Base-by-base conservation (phyloP, 1,140 invertebrate genomes). In the Oscheius sp. region DNA sequence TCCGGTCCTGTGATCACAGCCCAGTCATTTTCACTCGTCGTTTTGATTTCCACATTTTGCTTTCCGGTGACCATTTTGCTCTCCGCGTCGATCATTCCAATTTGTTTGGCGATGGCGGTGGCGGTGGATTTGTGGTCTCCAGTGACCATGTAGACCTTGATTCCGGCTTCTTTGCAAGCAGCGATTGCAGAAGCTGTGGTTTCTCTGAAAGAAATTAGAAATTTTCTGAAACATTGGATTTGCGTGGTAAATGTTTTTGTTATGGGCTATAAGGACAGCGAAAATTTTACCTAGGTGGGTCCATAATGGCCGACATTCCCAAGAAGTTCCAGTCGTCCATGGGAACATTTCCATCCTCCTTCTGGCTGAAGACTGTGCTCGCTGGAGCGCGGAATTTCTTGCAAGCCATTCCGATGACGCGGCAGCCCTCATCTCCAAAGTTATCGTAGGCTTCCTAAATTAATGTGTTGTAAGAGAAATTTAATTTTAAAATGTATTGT, bases 91-190 rank as follows among this genome's bases (percentile, higher is more conserved):
- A 79, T 80, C 42, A 82, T 66, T 38, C 79, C 80, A 71, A 82
- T 82, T 70, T 83, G 75, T n/a, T 72, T 69, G n/a, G 81, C 80
- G 46, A 82, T 82, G 7, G 81, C 81, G 26, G 68, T 74, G 1
- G 81, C 81, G 18, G 81, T 82, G 15, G 77, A 49, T 32, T 80
- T 77, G 69, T 82, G 81, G 68, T 82, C 81, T 45, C 81, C 81
- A 31, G 81, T 82, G 4, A 82, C 81, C 80, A 82, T 82, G 58
- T 82, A 83, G 3, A 83, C 79, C 68, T 80, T 79, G 52, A 82
- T 84, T 66, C 81, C 81, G 2, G 81, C 80, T 32, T 70, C 66
- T 62, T 75, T 78, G 55, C 81, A 82, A 28, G 75, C 55, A 4
- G 49, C 31, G 67, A 82, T 81, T n/a, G 82, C 80, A 46, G 66